Evolutionary conservation across 2,888 invertebrate species (phyloP), one percentile per base, ranked within the genome.

Genomic region (Pterobdella sp.): DNA sequence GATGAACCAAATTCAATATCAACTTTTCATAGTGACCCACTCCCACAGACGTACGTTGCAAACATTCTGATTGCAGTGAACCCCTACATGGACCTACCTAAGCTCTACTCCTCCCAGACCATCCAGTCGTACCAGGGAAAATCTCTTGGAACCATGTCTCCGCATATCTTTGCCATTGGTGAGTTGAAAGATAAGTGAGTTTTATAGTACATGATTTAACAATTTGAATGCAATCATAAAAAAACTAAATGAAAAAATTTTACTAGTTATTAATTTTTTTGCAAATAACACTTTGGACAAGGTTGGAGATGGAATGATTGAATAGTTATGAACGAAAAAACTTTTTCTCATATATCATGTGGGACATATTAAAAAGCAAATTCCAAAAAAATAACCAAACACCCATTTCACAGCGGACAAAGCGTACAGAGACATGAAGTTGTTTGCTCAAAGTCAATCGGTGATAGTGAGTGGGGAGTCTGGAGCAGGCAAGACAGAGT

Each of bases 31-130:
- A 42, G 10, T n/a, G n/a, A n/a, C n/a, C n/a, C n/a, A n/a, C n/a
- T n/a, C n/a, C n/a, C n/a, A n/a, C n/a, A 97, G 95, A 94, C 95
- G 18, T 98, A 94, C 85, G 96, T 97, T 76, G 97, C 97, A 4
- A 98, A 98, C 84, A 98, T 98, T 81, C 87, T 98, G 79, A 91
- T 97, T 79, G 96, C 96, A 18, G 91, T 98, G 69, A 98, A 98
- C 86, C 97, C 97, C 0, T 98, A 98, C 84, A 91, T 90, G 84
- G 93, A 94, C 84, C 90, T 98, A 69, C 88, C 88, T 74, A 89
- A 91, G 80, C 87, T 97, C 80, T 98, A 98, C 84, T 88, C 92
- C 0, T 86, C 89, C 4, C 86, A 86, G 75, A 91, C 92, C 3
- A 92, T 97, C 79, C 90, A 91, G 84, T 88, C 88, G 77, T 96